These are phyloP conservation scores for Xylocopa sonorina DNA, from an alignment of 1,140 invertebrate genomes.

Conservation along the genomic window DNA sequence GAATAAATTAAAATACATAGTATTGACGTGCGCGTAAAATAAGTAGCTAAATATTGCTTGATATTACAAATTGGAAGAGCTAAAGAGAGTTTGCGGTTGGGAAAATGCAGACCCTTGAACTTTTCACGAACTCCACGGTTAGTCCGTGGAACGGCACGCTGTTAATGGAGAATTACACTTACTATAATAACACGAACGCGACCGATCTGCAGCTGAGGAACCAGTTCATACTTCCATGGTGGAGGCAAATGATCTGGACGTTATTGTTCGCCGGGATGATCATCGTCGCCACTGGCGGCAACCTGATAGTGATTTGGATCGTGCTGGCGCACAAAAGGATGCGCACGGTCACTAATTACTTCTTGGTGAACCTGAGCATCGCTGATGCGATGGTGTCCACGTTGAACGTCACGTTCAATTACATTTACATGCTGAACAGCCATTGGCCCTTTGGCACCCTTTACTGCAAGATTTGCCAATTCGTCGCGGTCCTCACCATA, in stretches of 20 bases:
- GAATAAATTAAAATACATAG: no score
- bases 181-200: conserved; percentile 67
- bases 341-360: conserved; percentile 98
- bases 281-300: conserved; percentile 94
- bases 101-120: conserved; percentile 65
- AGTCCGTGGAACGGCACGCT: conserved; percentile 56
- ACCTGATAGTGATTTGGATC: conserved; percentile 97
- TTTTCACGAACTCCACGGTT: conserved; percentile 54
- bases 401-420: conserved; percentile 96
- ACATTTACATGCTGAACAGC: conserved; percentile 94
- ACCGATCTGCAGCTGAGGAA: conserved; percentile 71
- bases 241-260: conserved; percentile 93
- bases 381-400: conserved; percentile 96
- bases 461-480: conserved; percentile 97
- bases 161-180: conserved; percentile 63
- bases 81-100: neutral
- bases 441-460: conserved; percentile 96
- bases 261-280: conserved; percentile 93
- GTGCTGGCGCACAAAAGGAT: conserved; percentile 94
- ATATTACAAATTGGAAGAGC: no score
- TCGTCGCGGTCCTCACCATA: conserved; percentile 95
- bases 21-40: no score
- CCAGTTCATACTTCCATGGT: conserved; percentile 90
- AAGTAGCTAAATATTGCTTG: no score
- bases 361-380: conserved; percentile 96